These are phyloP conservation scores for Drosophila meridiana DNA, from an alignment of 2,888 invertebrate species.

Conservation along the genomic window DNA sequence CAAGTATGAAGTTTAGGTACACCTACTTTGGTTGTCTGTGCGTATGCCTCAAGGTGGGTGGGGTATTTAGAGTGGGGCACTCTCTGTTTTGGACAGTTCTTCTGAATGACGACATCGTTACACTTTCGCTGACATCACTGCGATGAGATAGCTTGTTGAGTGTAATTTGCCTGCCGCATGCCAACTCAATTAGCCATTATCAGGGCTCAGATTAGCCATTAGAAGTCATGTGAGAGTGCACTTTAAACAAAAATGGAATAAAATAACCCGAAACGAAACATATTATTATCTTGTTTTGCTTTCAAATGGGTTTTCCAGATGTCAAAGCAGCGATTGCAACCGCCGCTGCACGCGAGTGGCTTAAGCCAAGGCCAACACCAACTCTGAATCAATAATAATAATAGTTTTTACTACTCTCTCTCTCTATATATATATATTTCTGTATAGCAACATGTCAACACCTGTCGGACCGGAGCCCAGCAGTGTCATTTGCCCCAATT, in stretches of 20 bases:
- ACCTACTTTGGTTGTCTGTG: neutral
- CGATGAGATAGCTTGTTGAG: slow-evolving; percentile 4
- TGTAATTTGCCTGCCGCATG: slow-evolving; percentile 46
- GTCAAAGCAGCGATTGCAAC: slow-evolving; percentile 26
- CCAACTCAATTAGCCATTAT: slow-evolving; percentile 39
- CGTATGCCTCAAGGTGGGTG: neutral
- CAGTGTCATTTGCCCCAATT: slow-evolving; percentile 85
- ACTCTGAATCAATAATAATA: slow-evolving; percentile 25
- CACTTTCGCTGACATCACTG: slow-evolving; percentile 7
- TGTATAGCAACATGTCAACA: slow-evolving; percentile 60
- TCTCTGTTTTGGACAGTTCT: neutral
- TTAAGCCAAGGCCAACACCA: slow-evolving; percentile 28
- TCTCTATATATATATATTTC: neutral
- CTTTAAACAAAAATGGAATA: neutral
- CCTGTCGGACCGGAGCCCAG: slow-evolving; percentile 68
- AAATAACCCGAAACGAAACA: neutral
- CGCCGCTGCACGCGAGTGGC: neutral
- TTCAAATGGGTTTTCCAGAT: slow-evolving; percentile 30
- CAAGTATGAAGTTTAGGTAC: slow-evolving; percentile 1
- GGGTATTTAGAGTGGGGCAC: neutral
- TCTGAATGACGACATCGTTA: slow-evolving; percentile 28
- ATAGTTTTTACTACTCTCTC: neutral
- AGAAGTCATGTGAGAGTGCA: slow-evolving; percentile 8
- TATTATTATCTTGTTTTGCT: slow-evolving; percentile 5
- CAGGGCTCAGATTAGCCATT: slow-evolving; percentile 13